Evolutionary conservation across 2,888 invertebrate species (phyloP).

Genomic region (Lampropteryx suffumata): DNA sequence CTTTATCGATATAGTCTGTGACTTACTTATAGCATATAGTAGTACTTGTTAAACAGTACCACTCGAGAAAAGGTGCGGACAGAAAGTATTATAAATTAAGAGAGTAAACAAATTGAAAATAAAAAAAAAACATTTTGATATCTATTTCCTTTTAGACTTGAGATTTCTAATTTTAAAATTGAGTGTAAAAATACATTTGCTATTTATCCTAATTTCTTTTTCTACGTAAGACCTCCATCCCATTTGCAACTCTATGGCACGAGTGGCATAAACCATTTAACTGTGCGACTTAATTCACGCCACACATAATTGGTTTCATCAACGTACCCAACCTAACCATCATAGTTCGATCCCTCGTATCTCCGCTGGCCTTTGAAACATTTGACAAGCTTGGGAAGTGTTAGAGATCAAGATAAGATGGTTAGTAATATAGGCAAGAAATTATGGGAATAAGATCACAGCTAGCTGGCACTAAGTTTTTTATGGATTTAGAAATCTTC

Average conservation of each 20-base stretch:
- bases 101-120: no score
- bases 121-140: no score
- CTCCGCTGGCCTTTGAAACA: slow-evolving; percentile 26
- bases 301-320: slow-evolving; percentile 70
- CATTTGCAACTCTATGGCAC: slow-evolving; percentile 36
- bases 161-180: no score
- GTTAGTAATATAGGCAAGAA: slow-evolving; percentile 34
- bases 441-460: slow-evolving; percentile 59
- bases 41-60: no score
- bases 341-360: slow-evolving; percentile 23
- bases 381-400: slow-evolving; percentile 16
- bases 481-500: slow-evolving; percentile 50
- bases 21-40: no score
- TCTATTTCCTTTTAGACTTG: no score
- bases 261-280: slow-evolving; percentile 46
- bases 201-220: no score
- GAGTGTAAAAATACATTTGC: no score
- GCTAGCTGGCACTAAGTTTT: slow-evolving; percentile 42
- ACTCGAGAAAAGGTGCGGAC: no score
- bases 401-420: slow-evolving; percentile 16
- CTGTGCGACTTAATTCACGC: slow-evolving; percentile 64
- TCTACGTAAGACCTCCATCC: slow-evolving; percentile 16
- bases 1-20: no score
- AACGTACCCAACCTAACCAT: slow-evolving; percentile 42
- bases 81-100: no score